Evolutionary conservation across 2,113 vertebrate genomes (phyloP).

Genomic region (Platysteira castanea): DNA sequence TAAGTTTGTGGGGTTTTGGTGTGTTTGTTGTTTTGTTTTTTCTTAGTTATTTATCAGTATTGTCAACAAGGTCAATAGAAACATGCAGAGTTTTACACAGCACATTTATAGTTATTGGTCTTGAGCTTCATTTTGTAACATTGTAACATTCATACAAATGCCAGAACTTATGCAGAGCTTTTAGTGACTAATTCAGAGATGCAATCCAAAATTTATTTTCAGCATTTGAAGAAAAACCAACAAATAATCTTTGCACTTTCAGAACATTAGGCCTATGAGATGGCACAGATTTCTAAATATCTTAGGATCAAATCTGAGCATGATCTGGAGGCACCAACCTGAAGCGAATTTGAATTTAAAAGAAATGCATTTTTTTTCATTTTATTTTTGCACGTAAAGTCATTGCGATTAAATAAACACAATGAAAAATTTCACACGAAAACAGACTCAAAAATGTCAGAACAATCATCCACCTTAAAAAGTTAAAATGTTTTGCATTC

Average conservation of each 20-base stretch:
- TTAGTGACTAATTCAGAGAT: background rate
- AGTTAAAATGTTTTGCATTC: background rate
- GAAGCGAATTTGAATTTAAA: background rate
- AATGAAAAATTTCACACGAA: background rate
- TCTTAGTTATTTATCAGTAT: background rate
- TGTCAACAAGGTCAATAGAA: background rate
- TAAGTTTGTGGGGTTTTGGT: background rate
- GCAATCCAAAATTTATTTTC: background rate
- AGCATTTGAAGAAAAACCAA: background rate
- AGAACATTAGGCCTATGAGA: background rate
- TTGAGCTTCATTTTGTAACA: too few relatives aligned
- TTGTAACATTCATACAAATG: too few relatives aligned
- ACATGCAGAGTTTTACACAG: background rate
- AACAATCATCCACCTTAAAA: background rate
- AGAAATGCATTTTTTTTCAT: background rate
- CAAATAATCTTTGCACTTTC: background rate
- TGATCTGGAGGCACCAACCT: background rate
- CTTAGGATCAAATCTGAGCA: background rate
- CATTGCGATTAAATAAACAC: background rate
- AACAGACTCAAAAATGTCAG: background rate
- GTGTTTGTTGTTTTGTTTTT: background rate
- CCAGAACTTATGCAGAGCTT: background rate
- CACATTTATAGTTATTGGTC: too few relatives aligned
- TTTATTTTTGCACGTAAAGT: background rate
- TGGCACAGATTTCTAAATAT: background rate